Evolutionary conservation across 2,113 vertebrate species (phyloP).

Genomic region (Ailuropoda melanoleuca): DNA sequence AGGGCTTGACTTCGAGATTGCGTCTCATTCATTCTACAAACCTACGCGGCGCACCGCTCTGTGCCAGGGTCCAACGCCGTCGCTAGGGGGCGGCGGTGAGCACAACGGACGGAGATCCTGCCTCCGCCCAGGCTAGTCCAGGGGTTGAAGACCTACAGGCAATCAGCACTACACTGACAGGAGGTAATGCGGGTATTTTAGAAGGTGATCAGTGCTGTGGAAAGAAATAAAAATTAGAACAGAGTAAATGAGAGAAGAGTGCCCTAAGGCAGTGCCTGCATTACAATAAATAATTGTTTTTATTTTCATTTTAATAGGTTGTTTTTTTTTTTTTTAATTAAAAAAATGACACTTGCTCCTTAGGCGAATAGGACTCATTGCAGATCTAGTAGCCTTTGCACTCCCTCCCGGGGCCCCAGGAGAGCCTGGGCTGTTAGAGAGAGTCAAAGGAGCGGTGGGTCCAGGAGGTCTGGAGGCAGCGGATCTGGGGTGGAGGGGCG

Average conservation of each 20-base stretch:
- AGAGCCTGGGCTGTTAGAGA: background rate
- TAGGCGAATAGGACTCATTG: background rate
- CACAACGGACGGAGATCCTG: too few relatives aligned
- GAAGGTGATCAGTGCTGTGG: background rate
- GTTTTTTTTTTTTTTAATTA: background rate
- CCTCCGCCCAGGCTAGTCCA: background rate
- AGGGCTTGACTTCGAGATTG: background rate
- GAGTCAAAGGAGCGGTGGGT: background rate
- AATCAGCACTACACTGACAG: background rate
- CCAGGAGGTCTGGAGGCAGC: background rate
- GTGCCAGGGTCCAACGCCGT: background rate
- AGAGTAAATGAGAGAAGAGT: background rate
- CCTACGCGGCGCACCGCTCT: background rate
- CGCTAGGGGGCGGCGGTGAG: background rate
- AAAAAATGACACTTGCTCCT: background rate
- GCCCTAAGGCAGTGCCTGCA: background rate
- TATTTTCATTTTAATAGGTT: background rate
- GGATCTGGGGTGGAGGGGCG: background rate
- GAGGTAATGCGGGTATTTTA: background rate
- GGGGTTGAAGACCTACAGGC: background rate
- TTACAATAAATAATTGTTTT: background rate
- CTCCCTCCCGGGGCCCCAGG: background rate
- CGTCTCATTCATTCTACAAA: background rate
- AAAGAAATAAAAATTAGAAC: background rate
- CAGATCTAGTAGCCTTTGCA: background rate